These are phyloP conservation scores for Dipus sagitta DNA, from an alignment of 2,797 vertebrate species.

Conservation along the genomic window DNA sequence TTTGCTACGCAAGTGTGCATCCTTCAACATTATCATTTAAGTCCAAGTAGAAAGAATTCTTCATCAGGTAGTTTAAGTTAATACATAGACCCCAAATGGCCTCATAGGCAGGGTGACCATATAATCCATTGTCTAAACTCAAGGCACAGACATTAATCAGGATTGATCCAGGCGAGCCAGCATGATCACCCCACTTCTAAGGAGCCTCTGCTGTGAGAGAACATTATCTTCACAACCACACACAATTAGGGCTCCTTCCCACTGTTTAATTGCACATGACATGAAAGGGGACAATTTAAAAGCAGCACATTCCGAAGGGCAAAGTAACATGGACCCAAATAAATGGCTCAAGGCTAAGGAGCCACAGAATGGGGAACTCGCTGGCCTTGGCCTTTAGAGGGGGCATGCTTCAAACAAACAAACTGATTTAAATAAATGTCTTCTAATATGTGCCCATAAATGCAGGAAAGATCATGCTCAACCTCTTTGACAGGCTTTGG, in stretches of 20 bases:
- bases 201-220: not conserved
- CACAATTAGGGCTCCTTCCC: not conserved
- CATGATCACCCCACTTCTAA: not conserved
- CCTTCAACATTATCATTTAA: not conserved
- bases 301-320: not conserved
- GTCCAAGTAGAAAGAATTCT: conserved; percentile 1
- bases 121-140: conserved; percentile 20
- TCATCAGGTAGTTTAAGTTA: not conserved
- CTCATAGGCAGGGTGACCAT: not conserved
- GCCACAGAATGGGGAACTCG: not conserved
- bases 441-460: not conserved
- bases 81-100: not conserved
- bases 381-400: not conserved
- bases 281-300: conserved; percentile 49
- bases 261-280: conserved; percentile 2
- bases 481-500: not conserved
- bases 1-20: not conserved
- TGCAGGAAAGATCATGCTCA: not conserved
- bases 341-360: conserved; percentile 7
- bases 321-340: conserved; percentile 39
- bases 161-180: not conserved
- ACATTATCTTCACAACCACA: not conserved
- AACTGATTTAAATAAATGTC: conserved; percentile 24
- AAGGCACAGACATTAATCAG: conserved; percentile 7
- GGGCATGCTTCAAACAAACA: not conserved